Conservation (phyloP, 2,113 vertebrate genomes). For the Nannospalax galili region DNA sequence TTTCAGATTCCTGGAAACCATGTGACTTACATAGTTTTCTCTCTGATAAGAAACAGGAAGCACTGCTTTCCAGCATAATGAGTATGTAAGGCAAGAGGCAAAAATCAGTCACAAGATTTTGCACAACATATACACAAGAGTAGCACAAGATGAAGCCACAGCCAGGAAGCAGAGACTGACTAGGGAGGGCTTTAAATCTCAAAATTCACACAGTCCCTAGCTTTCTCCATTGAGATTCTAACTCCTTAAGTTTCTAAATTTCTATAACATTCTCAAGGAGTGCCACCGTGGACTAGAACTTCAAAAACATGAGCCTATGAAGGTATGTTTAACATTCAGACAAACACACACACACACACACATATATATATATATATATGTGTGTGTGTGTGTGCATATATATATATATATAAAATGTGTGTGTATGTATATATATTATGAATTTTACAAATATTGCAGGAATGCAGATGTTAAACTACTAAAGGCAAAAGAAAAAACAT, state of each 20-base stretch:
- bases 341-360: no score
- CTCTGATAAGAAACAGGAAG: no score
- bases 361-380: no score
- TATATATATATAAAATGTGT: not conserved
- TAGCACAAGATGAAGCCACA: no score
- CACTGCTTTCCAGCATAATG: no score
- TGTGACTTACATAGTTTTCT: no score
- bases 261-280: not conserved
- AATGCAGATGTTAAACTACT: not conserved
- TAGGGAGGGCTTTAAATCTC: not conserved
- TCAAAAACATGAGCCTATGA: not conserved
- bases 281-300: not conserved
- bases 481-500: not conserved
- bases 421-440: not conserved
- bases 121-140: no score
- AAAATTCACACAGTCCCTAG: not conserved
- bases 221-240: not conserved
- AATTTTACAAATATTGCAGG: not conserved
- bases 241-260: not conserved
- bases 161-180: not conserved
- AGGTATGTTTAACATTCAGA: not conserved
- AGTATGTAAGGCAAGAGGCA: no score
- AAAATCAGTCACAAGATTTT: no score
- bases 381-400: not conserved
- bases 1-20: no score